phyloP scores from a whole-genome alignment of 2,888 invertebrate species.

The Agriotes lineatus region DNA sequence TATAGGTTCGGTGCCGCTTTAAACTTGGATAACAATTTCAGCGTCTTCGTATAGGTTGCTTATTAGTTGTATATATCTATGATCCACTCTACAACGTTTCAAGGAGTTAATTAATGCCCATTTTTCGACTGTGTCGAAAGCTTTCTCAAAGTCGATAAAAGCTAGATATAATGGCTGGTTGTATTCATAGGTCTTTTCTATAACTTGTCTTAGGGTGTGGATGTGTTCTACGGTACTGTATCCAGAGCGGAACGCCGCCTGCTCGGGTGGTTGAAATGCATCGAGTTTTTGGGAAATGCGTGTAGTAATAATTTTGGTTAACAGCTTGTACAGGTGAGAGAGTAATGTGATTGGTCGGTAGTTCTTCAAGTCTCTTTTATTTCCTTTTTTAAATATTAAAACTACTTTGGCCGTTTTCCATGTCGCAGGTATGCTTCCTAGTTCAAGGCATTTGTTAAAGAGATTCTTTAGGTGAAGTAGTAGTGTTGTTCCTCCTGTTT shows the following conservation, averaged over 20 bases:
- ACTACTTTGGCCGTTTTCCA: not conserved
- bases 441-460: not conserved
- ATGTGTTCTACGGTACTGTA: slow-evolving; percentile 23
- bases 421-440: not conserved
- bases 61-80: not conserved
- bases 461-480: not conserved
- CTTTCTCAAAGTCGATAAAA: not conserved
- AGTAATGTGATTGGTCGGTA: not conserved
- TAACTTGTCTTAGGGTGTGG: not conserved
- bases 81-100: not conserved
- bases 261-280: not conserved
- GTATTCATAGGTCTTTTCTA: slow-evolving; percentile 13
- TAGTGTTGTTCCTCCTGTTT: not conserved
- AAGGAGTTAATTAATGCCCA: not conserved
- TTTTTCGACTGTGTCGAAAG: not conserved
- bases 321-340: not conserved
- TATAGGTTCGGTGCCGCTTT: not conserved
- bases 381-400: slow-evolving; percentile 1
- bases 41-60: not conserved
- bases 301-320: too few species aligned
- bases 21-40: too few species aligned
- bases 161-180: slow-evolving; percentile 14
- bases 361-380: not conserved
- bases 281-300: too few species aligned
- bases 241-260: not conserved